These are phyloP conservation scores for Calliopum simillimum DNA, from an alignment of 2,888 invertebrate species.

Conservation along the genomic window DNA sequence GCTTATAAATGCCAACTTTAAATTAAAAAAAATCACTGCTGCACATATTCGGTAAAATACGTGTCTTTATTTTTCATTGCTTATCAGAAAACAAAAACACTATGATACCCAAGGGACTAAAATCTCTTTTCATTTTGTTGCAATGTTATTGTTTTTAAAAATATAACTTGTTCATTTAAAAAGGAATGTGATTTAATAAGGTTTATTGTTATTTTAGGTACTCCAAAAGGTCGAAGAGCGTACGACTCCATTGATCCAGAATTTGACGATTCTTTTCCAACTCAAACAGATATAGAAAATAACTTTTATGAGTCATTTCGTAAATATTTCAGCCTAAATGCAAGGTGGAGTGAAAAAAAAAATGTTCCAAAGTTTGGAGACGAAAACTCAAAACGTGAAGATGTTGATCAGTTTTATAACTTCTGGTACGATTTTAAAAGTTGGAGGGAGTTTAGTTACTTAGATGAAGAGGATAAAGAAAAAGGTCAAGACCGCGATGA, in stretches of 20 bases:
- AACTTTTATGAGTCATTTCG: constrained; percentile 80
- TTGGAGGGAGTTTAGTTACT: constrained; percentile 98
- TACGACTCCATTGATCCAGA: constrained; percentile 97
- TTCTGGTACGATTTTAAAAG: constrained; percentile 99
- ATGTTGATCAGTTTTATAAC: constrained; percentile 94
- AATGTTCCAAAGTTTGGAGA: constrained; percentile 86
- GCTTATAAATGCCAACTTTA: too few species aligned
- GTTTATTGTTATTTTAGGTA: constrained; percentile 69
- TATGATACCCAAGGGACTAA: too few species aligned
- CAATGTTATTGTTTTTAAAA: too few species aligned
- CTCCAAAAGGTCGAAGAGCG: constrained; percentile 82
- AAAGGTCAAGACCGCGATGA: constrained; percentile 97
- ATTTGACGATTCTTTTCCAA: constrained; percentile 90
- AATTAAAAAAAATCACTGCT: too few species aligned
- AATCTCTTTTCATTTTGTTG: too few species aligned
- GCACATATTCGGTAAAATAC: too few species aligned
- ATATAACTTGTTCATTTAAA: too few species aligned
- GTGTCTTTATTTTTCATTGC: too few species aligned
- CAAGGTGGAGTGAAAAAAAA: constrained; percentile 91
- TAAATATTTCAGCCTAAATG: constrained; percentile 80
- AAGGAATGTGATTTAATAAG: too few species aligned
- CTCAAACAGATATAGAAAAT: constrained; percentile 79
- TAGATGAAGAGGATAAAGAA: constrained; percentile 99
- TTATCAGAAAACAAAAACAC: too few species aligned
- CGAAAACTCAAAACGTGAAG: constrained; percentile 80